These are phyloP conservation scores for Apolygus lucorum DNA, from an alignment of 1,140 invertebrate genomes.

Conservation along the genomic window DNA sequence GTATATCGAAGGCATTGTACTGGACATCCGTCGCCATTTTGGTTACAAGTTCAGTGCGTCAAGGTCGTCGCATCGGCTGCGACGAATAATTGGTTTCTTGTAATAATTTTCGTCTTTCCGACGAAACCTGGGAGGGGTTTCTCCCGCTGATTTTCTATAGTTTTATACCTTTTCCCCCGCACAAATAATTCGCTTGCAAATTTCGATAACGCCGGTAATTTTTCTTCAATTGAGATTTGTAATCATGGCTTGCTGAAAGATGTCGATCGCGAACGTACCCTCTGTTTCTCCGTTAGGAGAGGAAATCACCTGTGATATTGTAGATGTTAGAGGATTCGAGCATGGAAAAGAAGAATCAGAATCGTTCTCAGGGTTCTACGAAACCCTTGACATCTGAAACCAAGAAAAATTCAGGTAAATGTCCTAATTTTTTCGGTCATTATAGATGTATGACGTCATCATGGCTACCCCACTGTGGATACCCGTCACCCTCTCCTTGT, in stretches of 20 bases:
- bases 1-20: background rate
- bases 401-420: conserved; percentile 59
- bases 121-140: conserved; percentile 50
- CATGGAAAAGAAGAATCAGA: conserved; percentile 65
- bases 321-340: conserved; percentile 44
- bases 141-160: conserved; percentile 41
- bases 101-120: conserved; percentile 47
- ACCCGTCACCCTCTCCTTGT: too few species aligned
- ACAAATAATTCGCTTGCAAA: conserved; percentile 32
- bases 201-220: conserved; percentile 35
- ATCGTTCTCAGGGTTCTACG: conserved; percentile 50
- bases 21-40: conserved; percentile 22
- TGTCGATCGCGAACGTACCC: conserved; percentile 55
- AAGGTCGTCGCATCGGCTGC: conserved; percentile 55
- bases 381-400: conserved; percentile 53
- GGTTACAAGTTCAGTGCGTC: conserved; percentile 11
- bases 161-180: conserved; percentile 30
- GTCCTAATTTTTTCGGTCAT: conserved; percentile 7
- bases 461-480: too few species aligned
- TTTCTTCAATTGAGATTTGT: conserved; percentile 44
- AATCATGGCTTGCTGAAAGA: conserved; percentile 73
- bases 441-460: background rate
- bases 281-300: conserved; percentile 62
- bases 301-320: conserved; percentile 41
- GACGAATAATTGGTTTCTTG: conserved; percentile 46